phyloP scores from a whole-genome alignment of 2,113 vertebrate species.

The Puntigrus tetrazona region DNA sequence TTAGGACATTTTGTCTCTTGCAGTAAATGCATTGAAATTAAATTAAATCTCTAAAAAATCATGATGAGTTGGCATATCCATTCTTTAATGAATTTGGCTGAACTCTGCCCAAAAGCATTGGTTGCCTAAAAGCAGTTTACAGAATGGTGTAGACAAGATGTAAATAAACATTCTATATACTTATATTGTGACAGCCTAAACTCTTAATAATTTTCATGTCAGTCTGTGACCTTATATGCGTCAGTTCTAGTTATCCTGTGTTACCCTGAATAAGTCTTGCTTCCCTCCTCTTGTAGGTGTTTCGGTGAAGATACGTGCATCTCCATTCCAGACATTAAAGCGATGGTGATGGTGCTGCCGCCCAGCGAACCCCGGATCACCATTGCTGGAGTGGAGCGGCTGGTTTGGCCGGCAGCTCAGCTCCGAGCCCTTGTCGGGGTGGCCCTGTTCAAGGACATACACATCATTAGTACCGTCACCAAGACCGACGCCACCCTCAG shows the following conservation, averaged over 20 bases:
- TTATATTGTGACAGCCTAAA: background rate
- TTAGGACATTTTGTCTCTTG: too few species aligned
- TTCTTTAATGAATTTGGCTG: background rate
- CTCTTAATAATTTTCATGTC: background rate
- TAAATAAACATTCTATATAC: background rate
- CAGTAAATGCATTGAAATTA: too few species aligned
- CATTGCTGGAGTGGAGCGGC: slow-evolving; percentile 83
- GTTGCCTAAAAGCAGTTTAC: background rate
- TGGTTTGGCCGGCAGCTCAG: slow-evolving; percentile 83
- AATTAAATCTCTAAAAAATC: too few species aligned
- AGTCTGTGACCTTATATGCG: background rate
- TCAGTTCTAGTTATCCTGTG: background rate
- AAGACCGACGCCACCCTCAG: slow-evolving; percentile 76
- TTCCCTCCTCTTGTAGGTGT: slow-evolving; percentile 73
- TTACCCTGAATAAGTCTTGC: background rate
- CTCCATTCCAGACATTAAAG: slow-evolving; percentile 86
- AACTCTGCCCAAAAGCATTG: background rate
- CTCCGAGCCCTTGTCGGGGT: slow-evolving; percentile 83
- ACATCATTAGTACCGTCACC: slow-evolving; percentile 82
- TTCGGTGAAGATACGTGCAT: slow-evolving; percentile 95
- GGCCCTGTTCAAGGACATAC: slow-evolving; percentile 86
- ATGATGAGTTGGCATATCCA: background rate
- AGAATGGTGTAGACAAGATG: background rate
- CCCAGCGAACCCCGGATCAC: slow-evolving; percentile 94
- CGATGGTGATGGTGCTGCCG: slow-evolving; percentile 89